Conservation (phyloP, 1,140 invertebrate species). For the Pachypsylla venusta region DNA sequence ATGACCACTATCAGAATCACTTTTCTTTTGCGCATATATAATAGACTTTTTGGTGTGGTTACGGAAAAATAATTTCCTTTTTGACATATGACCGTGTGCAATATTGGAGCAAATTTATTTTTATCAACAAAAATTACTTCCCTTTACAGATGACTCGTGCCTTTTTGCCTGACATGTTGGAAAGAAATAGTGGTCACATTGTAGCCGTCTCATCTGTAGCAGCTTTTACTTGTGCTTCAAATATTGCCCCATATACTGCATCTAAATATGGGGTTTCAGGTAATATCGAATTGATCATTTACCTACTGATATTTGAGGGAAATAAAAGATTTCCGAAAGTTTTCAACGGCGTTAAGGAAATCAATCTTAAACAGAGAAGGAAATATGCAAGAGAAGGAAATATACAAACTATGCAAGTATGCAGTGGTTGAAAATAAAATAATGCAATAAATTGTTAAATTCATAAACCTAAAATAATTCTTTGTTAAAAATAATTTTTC, state of each 20-base stretch:
- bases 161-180: conserved; percentile 13
- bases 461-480: no score
- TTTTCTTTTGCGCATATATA: no score
- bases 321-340: background rate
- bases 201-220: conserved; percentile 31
- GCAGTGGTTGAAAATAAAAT: no score
- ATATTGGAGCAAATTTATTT: background rate
- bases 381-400: no score
- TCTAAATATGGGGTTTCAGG: conserved; percentile 46
- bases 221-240: conserved; percentile 48
- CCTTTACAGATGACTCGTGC: conserved; percentile 13
- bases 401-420: no score
- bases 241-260: conserved; percentile 63
- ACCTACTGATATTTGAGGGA: background rate
- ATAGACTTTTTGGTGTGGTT: no score
- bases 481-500: no score
- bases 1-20: no score
- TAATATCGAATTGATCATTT: conserved; percentile 1
- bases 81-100: no score
- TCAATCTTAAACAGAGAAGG: no score
- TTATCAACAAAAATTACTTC: background rate
- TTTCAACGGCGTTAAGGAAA: background rate
- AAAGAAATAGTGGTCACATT: conserved; percentile 15
- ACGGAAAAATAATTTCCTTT: no score
- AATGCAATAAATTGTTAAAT: no score